phyloP scores from a whole-genome alignment of 2,888 invertebrate species.

The Sinohyriopsis cumingii region DNA sequence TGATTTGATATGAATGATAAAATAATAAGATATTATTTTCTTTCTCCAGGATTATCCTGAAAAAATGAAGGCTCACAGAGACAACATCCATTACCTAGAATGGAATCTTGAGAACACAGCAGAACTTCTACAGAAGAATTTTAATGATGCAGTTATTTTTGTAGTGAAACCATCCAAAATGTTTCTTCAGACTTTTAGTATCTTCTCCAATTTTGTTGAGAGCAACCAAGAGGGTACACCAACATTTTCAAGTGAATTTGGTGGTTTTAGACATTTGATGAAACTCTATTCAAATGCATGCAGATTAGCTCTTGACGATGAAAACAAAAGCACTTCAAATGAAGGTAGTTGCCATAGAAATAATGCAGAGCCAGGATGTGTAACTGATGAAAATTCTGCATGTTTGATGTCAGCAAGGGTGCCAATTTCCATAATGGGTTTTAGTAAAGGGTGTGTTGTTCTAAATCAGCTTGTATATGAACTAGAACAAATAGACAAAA shows the following conservation, averaged over 20 bases:
- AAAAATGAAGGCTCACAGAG: constrained; percentile 84
- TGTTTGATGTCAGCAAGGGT: background rate
- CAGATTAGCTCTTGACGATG: background rate
- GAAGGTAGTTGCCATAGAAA: too few species aligned
- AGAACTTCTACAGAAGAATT: constrained; percentile 79
- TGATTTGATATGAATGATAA: too few species aligned
- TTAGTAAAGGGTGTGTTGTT: constrained; percentile 95
- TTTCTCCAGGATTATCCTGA: constrained; percentile 84
- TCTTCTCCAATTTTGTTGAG: constrained; percentile 90
- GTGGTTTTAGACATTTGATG: constrained; percentile 83
- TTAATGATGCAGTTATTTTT: constrained; percentile 75
- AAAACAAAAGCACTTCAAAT: background rate
- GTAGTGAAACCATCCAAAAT: constrained; percentile 77
- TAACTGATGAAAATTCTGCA: background rate
- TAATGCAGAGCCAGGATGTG: too few species aligned
- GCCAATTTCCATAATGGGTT: constrained; percentile 79
- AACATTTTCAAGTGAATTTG: constrained; percentile 82
- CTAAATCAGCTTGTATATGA: constrained; percentile 92
- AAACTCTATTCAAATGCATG: constrained; percentile 71
- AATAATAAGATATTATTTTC: too few species aligned
- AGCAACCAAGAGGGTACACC: constrained; percentile 86
- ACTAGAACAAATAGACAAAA: constrained; percentile 75
- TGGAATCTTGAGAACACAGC: constrained; percentile 90
- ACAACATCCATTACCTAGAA: constrained; percentile 82
- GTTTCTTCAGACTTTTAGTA: constrained; percentile 87